These are phyloP conservation scores for Bujurquina vittata DNA, from an alignment of 2,113 vertebrate genomes.

Conservation along the genomic window DNA sequence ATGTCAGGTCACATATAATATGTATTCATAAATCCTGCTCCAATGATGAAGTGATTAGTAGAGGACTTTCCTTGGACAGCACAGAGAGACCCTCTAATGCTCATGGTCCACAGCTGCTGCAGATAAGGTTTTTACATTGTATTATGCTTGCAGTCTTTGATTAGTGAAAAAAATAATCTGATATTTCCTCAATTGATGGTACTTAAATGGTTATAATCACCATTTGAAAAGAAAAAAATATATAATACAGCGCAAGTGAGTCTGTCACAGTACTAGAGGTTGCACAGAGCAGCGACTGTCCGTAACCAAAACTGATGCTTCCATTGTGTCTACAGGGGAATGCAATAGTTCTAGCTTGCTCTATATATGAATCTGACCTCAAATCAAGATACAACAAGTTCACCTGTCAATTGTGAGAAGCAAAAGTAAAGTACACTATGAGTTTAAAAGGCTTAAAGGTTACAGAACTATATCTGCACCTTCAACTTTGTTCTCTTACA, in stretches of 20 bases:
- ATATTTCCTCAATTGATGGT: constrained; percentile 19
- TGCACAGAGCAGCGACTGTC: constrained; percentile 16
- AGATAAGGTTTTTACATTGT: constrained; percentile 28
- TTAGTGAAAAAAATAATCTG: constrained; percentile 39
- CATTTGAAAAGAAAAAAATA: constrained; percentile 2
- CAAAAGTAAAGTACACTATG: constrained; percentile 46
- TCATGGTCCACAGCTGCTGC: background rate
- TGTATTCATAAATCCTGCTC: constrained; percentile 40
- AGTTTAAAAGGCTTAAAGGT: constrained; percentile 41
- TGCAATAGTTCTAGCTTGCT: constrained; percentile 42
- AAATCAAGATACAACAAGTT: constrained; percentile 55
- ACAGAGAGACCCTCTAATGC: background rate
- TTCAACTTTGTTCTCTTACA: constrained; percentile 25
- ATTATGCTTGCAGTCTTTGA: constrained; percentile 37
- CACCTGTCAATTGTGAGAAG: constrained; percentile 49
- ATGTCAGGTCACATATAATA: constrained; percentile 24
- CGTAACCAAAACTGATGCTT: constrained; percentile 26
- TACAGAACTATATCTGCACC: constrained; percentile 19
- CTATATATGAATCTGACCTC: constrained; percentile 55
- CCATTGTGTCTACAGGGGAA: constrained; percentile 21
- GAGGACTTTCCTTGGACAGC: background rate
- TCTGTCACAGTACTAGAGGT: constrained; percentile 26
- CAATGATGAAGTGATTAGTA: constrained; percentile 31
- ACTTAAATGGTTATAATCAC: constrained; percentile 19
- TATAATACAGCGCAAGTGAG: constrained; percentile 7